Evolutionary conservation across 2,888 invertebrate genomes (phyloP).

Genomic region (Chymomyza caudatula): DNA sequence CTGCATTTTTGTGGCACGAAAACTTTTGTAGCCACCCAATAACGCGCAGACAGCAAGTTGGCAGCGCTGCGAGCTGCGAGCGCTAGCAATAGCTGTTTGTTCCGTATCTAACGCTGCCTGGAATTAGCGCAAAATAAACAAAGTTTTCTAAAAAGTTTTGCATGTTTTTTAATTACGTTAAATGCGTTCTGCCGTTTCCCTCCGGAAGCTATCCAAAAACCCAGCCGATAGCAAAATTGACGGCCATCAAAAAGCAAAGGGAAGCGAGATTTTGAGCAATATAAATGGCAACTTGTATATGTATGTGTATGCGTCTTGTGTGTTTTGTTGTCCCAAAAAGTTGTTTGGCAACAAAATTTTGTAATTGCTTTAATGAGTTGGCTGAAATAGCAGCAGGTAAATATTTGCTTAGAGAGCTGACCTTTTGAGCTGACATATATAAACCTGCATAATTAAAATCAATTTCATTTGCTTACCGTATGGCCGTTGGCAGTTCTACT

Average conservation of each 20-base stretch:
- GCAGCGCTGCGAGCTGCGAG: no score
- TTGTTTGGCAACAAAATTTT: slow-evolving; percentile 21
- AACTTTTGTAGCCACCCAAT: not conserved
- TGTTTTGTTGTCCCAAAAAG: not conserved
- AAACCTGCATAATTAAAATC: not conserved
- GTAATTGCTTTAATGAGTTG: slow-evolving; percentile 52
- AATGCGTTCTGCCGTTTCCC: slow-evolving; percentile 30
- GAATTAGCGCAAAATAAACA: slow-evolving; percentile 1
- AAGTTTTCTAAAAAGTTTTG: slow-evolving; percentile 45
- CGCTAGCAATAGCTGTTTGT: no score
- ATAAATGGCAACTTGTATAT: not conserved
- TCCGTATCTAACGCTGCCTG: no score
- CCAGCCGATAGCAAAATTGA: slow-evolving; percentile 29
- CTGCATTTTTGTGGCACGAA: slow-evolving; percentile 9
- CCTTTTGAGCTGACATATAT: not conserved
- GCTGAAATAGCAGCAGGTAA: slow-evolving; percentile 32
- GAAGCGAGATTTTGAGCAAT: slow-evolving; percentile 17
- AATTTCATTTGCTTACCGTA: slow-evolving; percentile 13
- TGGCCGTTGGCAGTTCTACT: not conserved
- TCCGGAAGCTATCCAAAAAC: not conserved
- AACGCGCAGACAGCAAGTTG: not conserved
- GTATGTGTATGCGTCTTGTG: not conserved
- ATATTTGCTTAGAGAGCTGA: slow-evolving; percentile 16
- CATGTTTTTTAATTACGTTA: slow-evolving; percentile 46
- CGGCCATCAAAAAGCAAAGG: slow-evolving; percentile 4